These are phyloP conservation scores for Psilopsiagon aymara DNA, from an alignment of 2,113 vertebrate species.

Conservation along the genomic window DNA sequence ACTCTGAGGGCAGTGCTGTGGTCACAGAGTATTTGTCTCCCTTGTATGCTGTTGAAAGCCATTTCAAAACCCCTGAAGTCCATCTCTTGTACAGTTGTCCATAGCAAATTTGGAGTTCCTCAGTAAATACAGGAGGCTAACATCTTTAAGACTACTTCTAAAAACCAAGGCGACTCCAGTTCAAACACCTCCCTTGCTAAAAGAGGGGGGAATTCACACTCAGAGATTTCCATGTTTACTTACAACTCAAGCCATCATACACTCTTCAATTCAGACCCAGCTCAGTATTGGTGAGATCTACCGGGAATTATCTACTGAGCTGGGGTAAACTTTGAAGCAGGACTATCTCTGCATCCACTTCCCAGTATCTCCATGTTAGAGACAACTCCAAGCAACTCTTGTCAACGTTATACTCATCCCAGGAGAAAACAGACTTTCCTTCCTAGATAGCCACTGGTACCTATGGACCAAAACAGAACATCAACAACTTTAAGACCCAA, in stretches of 20 bases:
- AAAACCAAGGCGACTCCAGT: not conserved
- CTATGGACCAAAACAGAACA: not conserved
- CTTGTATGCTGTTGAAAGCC: not conserved
- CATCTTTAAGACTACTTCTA: not conserved
- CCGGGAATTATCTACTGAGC: not conserved
- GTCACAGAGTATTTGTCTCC: not conserved
- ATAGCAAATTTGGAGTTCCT: not conserved
- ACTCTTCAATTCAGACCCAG: not conserved
- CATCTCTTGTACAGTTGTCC: not conserved
- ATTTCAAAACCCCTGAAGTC: not conserved
- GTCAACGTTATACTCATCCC: rapidly evolving
- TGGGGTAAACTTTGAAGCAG: not conserved
- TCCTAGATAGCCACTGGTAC: not conserved
- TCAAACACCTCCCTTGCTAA: not conserved
- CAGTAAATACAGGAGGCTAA: not conserved
- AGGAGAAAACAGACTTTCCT: not conserved
- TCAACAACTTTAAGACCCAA: not conserved
- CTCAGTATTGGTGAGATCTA: not conserved
- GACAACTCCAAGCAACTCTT: not conserved
- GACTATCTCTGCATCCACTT: not conserved
- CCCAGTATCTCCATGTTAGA: not conserved
- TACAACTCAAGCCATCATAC: not conserved
- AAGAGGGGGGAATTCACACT: not conserved
- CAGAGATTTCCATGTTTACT: not conserved
- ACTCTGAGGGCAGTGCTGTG: not conserved